Percentiles rank a stretch among this genome's conserved stretches.
These are phyloP conservation scores for Delphinapterus leucas DNA, from an alignment of 2,113 vertebrate genomes.

Conservation along the genomic window DNA sequence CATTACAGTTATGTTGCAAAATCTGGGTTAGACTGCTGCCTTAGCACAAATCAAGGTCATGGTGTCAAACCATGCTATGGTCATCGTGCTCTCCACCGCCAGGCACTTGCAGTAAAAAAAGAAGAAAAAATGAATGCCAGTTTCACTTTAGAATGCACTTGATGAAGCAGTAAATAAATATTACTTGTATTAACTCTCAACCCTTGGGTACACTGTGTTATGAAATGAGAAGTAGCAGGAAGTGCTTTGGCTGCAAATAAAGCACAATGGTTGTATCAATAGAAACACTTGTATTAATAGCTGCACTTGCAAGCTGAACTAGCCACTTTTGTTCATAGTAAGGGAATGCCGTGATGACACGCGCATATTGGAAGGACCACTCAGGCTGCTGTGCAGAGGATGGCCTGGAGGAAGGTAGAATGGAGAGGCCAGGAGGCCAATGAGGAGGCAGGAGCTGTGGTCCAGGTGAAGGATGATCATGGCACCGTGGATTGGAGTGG, in stretches of 20 bases:
- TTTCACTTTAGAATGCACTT: slow-evolving; percentile 30
- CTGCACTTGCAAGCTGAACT: neutral
- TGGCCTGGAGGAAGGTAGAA: neutral
- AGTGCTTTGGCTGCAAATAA: neutral
- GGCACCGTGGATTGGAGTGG: neutral
- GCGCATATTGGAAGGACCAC: neutral
- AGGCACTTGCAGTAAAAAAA: neutral
- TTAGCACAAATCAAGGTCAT: slow-evolving; percentile 21
- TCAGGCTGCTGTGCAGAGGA: neutral
- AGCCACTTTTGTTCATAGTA: neutral
- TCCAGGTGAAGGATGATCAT: neutral
- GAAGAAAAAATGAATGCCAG: neutral
- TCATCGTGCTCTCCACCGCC: neutral
- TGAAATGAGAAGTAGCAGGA: neutral
- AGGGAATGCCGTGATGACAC: neutral
- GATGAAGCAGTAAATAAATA: slow-evolving; percentile 7
- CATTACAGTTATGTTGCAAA: neutral
- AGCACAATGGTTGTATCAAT: neutral
- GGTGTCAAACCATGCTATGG: neutral
- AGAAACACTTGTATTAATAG: neutral
- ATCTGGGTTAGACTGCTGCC: neutral
- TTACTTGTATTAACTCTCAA: slow-evolving; percentile 12
- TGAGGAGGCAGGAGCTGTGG: neutral
- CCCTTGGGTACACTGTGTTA: neutral
- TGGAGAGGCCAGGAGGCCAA: neutral